Base-by-base conservation (phyloP, 1,140 invertebrate species). In the Trichonephila clavipes region DNA sequence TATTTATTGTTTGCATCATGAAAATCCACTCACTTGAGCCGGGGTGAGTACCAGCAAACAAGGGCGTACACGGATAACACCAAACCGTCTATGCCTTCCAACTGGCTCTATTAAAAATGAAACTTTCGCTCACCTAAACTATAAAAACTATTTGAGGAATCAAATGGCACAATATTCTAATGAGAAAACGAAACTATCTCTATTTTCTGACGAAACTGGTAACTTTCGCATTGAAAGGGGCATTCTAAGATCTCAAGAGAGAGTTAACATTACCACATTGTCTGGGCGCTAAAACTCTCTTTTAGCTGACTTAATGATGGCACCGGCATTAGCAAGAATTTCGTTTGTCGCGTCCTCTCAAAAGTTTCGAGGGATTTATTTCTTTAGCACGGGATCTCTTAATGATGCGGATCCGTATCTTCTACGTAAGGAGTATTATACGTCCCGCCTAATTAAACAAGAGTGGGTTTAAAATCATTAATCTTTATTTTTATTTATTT, bases 221-320 rank as follows among this genome's bases (percentile, higher is more conserved):
- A 28, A 28, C 0, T 28, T 28, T 28, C 28, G 0, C 72, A 40
- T 40, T 77, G 24, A 77, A 34, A 64, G 6, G 18, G 21, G 5
- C 18, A 6, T 19, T 18, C 3, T 0, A 64, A 64, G 19, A 62
- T 6, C 16, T 4, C 14, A 19, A 18, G 61, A 62, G 62, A 19
- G 62, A 77, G 72, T 14, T 40, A 77, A 77, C 40, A 77, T 40
- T 16, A 40, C 72, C 14, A 28, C 28, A 77, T 40, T 77, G 28
- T 40, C 28, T 40, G 16, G 19, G 4, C n/a, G 8, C 51, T 58
- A 44, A 59, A 59, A 83, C 18, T 83, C 51, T 18, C 44, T 83
- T 59, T 44, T 58, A 19, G 44, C 51, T 10, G 82, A 59, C 44
- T 83, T 83, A 83, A 83, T 83, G 82, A 83, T 83, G 51, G 82